Conservation (phyloP, 2,113 vertebrate species). For the Thermophis baileyi region DNA sequence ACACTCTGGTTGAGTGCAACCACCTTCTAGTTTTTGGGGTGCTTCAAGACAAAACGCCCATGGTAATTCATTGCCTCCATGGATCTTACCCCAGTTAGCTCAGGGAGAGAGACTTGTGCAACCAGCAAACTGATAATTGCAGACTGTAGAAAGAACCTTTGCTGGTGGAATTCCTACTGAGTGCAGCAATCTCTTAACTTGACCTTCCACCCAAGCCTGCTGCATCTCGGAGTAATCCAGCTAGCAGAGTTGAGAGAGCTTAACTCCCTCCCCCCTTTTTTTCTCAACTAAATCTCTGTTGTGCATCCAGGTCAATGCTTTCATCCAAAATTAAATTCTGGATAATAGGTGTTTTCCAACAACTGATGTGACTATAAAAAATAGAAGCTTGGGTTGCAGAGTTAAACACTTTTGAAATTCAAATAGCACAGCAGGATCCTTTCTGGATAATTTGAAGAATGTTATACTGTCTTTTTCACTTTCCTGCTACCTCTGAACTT, state of each 20-base stretch:
- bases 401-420: background rate
- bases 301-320: background rate
- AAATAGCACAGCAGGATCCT: background rate
- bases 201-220: background rate
- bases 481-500: background rate
- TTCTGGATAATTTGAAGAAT: background rate
- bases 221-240: background rate
- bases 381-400: background rate
- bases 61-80: background rate
- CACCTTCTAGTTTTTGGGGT: background rate
- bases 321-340: background rate
- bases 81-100: background rate
- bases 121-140: background rate
- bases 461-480: background rate
- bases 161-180: background rate
- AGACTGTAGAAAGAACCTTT: background rate
- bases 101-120: background rate
- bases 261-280: background rate
- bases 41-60: background rate
- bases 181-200: background rate
- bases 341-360: background rate
- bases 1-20: background rate
- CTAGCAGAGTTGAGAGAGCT: background rate
- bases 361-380: background rate
- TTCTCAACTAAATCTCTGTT: background rate